Percentiles rank a stretch among this genome's conserved stretches.
Evolutionary conservation across 2,797 vertebrate species (phyloP).

Genomic region (Alfaro cultratus): DNA sequence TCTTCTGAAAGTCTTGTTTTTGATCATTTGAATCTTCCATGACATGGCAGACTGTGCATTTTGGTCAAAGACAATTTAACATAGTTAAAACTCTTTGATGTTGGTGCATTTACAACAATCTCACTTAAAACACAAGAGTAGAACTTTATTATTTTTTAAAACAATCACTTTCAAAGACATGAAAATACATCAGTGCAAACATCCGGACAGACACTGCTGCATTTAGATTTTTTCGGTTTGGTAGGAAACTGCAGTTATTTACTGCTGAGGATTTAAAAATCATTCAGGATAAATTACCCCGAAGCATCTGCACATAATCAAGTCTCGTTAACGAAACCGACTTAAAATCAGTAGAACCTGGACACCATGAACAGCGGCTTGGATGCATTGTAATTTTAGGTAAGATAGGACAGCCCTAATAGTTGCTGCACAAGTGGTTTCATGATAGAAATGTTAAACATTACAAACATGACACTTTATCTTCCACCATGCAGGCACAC

Average conservation of each 20-base stretch:
- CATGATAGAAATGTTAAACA: constrained; percentile 21
- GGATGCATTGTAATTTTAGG: constrained; percentile 8
- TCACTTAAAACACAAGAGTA: constrained; percentile 3
- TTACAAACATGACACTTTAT: constrained; percentile 64
- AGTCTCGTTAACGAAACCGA: constrained; percentile 13
- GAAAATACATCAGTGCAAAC: constrained; percentile 75
- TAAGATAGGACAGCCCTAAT: constrained; percentile 11
- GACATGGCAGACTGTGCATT: background rate
- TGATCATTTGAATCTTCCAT: background rate
- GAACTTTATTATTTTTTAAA: constrained; percentile 58
- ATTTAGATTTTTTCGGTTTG: constrained; percentile 24
- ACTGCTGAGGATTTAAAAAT: constrained; percentile 28
- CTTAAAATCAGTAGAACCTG: background rate
- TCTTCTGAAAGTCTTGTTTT: background rate
- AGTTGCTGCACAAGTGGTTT: constrained; percentile 25
- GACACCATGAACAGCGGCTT: background rate
- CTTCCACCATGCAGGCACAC: constrained; percentile 34
- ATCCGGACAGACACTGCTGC: constrained; percentile 34
- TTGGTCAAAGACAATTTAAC: background rate
- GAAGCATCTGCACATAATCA: constrained; percentile 23
- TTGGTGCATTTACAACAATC: background rate
- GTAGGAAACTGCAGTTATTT: constrained; percentile 39
- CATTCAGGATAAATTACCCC: constrained; percentile 19
- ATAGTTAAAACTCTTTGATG: too few relatives aligned
- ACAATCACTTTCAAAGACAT: constrained; percentile 60